These are phyloP conservation scores for Papilio polytes DNA, from an alignment of 1,140 invertebrate species.

Conservation along the genomic window DNA sequence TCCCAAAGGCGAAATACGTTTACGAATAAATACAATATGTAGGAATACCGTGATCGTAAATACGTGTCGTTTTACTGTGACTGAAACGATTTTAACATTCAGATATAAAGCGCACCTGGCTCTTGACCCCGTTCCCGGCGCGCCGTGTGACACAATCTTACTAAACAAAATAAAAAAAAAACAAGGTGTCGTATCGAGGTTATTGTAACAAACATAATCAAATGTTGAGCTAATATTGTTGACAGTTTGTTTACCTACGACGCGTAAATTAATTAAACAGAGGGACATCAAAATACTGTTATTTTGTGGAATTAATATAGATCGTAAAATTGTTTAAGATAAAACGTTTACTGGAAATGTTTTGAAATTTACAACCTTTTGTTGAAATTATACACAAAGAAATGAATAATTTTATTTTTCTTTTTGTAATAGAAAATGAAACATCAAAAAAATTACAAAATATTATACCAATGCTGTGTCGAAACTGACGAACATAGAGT, in stretches of 20 bases:
- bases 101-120: slow-evolving; percentile 63
- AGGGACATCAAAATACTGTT: too few relatives aligned
- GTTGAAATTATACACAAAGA: too few relatives aligned
- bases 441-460: too few relatives aligned
- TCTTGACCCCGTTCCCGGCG: slow-evolving; percentile 48
- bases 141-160: slow-evolving; percentile 13
- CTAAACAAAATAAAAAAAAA: slow-evolving; percentile 31
- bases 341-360: too few relatives aligned
- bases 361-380: too few relatives aligned
- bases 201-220: slow-evolving; percentile 20
- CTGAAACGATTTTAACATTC: slow-evolving; percentile 57
- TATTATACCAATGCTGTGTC: not conserved
- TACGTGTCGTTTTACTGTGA: slow-evolving; percentile 46
- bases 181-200: slow-evolving; percentile 18
- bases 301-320: too few relatives aligned
- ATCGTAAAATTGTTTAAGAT: too few relatives aligned
- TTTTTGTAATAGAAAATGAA: too few relatives aligned
- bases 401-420: too few relatives aligned
- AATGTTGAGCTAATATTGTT: not conserved
- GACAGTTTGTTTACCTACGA: too few relatives aligned
- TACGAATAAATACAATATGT: slow-evolving; percentile 35
- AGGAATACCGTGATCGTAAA: slow-evolving; percentile 47
- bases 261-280: too few relatives aligned
- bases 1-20: not conserved
- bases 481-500: not conserved